A percentile compares a stretch with the other conserved stretches of the same genome.
phyloP scores from a whole-genome alignment of 2,888 invertebrate genomes.

The Nebria salina region DNA sequence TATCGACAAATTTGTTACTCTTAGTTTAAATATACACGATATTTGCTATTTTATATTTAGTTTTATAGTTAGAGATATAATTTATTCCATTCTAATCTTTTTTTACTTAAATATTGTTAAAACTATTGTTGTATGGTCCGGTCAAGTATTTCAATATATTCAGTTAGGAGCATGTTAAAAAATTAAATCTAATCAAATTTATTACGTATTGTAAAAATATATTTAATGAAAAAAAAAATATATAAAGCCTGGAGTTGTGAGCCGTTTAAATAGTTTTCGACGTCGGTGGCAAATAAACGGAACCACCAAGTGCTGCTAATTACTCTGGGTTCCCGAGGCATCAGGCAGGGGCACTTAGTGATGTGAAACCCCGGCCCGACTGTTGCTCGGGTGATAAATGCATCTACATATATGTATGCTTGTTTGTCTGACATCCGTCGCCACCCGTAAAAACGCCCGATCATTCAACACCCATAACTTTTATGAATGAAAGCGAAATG shows the following conservation, averaged over 20 bases:
- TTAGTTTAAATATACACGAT: too few species aligned
- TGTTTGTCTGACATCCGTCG: neutral
- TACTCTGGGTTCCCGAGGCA: neutral
- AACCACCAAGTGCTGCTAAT: conserved; percentile 8
- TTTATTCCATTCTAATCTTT: too few species aligned
- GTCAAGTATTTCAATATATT: too few species aligned
- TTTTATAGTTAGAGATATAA: too few species aligned
- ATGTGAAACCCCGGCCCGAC: neutral
- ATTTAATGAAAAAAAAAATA: too few species aligned
- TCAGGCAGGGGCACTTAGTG: conserved; percentile 4
- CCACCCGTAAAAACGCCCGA: conserved; percentile 26
- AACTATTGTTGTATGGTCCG: too few species aligned
- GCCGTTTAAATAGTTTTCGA: neutral
- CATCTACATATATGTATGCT: neutral
- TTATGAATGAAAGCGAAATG: conserved; percentile 52
- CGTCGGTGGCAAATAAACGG: neutral
- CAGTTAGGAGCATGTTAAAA: too few species aligned
- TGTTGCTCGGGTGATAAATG: neutral
- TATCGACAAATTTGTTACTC: too few species aligned
- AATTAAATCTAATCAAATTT: too few species aligned
- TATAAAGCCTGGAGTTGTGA: neutral
- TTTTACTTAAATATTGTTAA: too few species aligned
- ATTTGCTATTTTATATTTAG: too few species aligned
- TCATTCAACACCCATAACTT: conserved; percentile 49
- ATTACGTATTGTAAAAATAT: too few species aligned